Evolutionary conservation across 2,797 vertebrate genomes (phyloP).

Genomic region (Delichon dasypus): DNA sequence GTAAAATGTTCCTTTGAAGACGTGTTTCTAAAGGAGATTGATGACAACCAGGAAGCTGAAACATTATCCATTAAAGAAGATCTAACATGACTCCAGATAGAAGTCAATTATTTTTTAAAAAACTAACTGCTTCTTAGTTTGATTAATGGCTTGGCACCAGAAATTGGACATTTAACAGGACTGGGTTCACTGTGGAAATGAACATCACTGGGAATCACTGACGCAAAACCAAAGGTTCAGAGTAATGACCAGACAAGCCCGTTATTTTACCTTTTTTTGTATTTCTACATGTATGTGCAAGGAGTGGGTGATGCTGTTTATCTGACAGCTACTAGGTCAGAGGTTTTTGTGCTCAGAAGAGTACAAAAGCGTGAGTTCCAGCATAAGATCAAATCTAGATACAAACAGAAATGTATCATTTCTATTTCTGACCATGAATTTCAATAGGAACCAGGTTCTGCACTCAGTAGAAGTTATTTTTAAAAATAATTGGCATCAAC

Average conservation of each 20-base stretch:
- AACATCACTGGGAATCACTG: conserved; percentile 16
- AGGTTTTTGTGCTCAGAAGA: background rate
- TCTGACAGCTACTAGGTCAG: background rate
- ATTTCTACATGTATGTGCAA: background rate
- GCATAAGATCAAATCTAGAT: background rate
- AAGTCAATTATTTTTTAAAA: background rate
- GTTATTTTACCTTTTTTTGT: background rate
- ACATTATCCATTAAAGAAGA: conserved; percentile 22
- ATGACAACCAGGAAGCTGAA: conserved; percentile 5
- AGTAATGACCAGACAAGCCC: background rate
- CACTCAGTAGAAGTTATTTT: background rate
- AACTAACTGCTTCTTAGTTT: background rate
- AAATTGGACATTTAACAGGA: conserved; percentile 15
- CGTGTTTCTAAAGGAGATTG: conserved; percentile 30
- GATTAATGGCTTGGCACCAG: conserved; percentile 57
- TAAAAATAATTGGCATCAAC: background rate
- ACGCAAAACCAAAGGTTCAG: conserved; percentile 18
- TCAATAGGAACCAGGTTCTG: background rate
- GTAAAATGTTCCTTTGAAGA: conserved; percentile 27
- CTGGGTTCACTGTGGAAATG: background rate
- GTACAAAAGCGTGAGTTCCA: background rate
- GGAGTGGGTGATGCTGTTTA: background rate
- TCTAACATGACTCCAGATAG: background rate
- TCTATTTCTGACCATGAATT: background rate
- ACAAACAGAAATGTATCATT: background rate